phyloP scores from a whole-genome alignment of 1,140 invertebrate genomes.

The Aphelenchoides besseyi region DNA sequence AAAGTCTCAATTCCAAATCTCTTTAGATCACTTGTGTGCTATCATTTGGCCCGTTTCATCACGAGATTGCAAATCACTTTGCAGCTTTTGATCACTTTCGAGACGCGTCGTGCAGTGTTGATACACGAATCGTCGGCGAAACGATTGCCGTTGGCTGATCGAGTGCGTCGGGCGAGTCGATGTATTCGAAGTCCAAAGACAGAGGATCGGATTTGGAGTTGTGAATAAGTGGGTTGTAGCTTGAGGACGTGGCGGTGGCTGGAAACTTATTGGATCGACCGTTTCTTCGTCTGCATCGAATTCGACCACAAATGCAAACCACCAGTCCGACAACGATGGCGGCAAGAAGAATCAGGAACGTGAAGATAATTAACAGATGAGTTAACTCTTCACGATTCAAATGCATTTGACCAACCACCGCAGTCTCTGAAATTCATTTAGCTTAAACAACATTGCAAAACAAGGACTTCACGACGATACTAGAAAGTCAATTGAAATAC shows the following conservation, averaged over 20 bases:
- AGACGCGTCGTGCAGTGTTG: neutral
- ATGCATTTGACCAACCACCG: neutral
- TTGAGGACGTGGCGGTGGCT: neutral
- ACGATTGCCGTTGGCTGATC: neutral
- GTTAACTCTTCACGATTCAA: slow-evolving; percentile 16
- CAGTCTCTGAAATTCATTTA: too few species aligned
- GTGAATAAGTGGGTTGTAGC: slow-evolving; percentile 18
- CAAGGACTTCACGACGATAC: too few species aligned
- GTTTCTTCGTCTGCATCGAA: neutral
- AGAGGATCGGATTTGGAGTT: slow-evolving; percentile 13
- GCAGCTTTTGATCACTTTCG: too few species aligned
- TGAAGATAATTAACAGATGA: neutral
- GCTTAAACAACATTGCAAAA: too few species aligned
- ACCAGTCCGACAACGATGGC: neutral
- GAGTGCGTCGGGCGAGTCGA: slow-evolving; percentile 2
- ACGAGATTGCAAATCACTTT: too few species aligned
- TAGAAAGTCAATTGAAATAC: too few species aligned
- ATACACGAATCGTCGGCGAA: neutral
- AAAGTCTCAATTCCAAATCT: too few species aligned
- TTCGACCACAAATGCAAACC: neutral
- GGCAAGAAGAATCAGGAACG: neutral
- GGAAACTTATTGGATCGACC: neutral
- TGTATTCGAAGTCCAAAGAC: slow-evolving; percentile 16
- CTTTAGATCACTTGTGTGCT: too few species aligned
- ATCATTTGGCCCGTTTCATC: too few species aligned